phyloP scores from a whole-genome alignment of 1,140 invertebrate genomes.

The Trichonephila clavipes region DNA sequence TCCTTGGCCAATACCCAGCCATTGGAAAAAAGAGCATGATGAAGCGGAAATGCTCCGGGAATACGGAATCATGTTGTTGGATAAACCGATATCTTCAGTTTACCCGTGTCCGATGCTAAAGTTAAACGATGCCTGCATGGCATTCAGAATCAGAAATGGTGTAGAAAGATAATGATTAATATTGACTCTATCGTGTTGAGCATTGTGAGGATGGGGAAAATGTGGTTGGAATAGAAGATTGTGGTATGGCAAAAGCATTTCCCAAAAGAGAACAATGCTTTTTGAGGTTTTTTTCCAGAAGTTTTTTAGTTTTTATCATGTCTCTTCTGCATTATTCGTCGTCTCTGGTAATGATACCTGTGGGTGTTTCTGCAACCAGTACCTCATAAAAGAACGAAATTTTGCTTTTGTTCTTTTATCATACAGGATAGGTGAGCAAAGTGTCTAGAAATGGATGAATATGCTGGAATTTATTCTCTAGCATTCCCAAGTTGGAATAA shows the following conservation, averaged over 20 bases:
- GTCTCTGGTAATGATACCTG: not conserved
- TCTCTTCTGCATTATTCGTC: not conserved
- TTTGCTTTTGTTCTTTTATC: not conserved
- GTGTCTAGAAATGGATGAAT: not conserved
- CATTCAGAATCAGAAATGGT: constrained; percentile 51
- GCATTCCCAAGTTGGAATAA: not conserved
- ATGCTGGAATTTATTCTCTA: not conserved
- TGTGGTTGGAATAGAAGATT: constrained; percentile 10
- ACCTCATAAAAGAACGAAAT: not conserved
- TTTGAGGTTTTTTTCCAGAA: not conserved
- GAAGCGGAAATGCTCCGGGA: constrained; percentile 36
- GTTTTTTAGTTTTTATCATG: not conserved
- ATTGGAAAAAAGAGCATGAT: not conserved
- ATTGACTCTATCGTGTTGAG: constrained; percentile 47
- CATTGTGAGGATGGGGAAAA: constrained; percentile 5
- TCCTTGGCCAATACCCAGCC: constrained; percentile 10
- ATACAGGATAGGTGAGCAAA: not conserved
- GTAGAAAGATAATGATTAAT: constrained; percentile 47
- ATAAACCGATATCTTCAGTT: constrained; percentile 45
- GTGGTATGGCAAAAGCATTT: not conserved
- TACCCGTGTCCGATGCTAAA: constrained; percentile 25
- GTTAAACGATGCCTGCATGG: constrained; percentile 30
- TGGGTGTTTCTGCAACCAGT: not conserved
- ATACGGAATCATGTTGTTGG: constrained; percentile 37
- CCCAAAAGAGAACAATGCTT: constrained; percentile 2